Evolutionary conservation across 2,888 invertebrate species (phyloP), one percentile per base, ranked within the genome.

Genomic region (Dynastes maya): DNA sequence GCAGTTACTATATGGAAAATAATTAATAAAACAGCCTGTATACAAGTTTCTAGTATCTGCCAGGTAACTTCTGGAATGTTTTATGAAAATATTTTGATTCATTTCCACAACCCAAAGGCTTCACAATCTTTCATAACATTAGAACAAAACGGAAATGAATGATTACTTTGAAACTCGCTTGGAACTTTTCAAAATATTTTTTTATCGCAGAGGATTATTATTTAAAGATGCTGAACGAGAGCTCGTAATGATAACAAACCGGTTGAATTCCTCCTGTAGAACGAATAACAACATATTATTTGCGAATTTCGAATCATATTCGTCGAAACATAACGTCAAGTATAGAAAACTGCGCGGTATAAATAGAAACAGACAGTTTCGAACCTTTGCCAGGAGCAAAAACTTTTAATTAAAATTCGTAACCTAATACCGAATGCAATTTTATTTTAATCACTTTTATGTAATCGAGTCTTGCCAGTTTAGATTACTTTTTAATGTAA

Each of bases 371-470:
- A 6, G 27, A 27, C 8, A 58, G n/a, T n/a, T 5, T 67, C 22
- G 9, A 67, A 22, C 45, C 45, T 45, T 45, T 55, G 13, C 40
- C 16, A 68, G 45, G 27, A 13, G 40, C 45, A 68, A 68, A 51
- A 49, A 68, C 27, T 68, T 68, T 68, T 68, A 68, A 68, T 49
- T 16, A 49, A 49, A 49, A 27, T 65, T 5, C 49, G 45, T 27
- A 68, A 22, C 9, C 16, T 22, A 9, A 11, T 53, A 53, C 11
- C 27, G 45, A 68, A 68, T 68, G 49, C 29, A 49, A 45, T 49
- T 68, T 27, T 45, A 68, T 16, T 68, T 49, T 27, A 68, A 68
- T 68, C 22, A 27, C 67, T 68, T 68, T 68, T 68, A 27, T 49
- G 9, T 27, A 49, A 49, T 27, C 67, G 9, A 68, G 53, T 53